A percentile compares a stretch with the other conserved stretches of the same genome.
Conservation (phyloP, 2,888 invertebrate species). For the Aspidapion aeneum region DNA sequence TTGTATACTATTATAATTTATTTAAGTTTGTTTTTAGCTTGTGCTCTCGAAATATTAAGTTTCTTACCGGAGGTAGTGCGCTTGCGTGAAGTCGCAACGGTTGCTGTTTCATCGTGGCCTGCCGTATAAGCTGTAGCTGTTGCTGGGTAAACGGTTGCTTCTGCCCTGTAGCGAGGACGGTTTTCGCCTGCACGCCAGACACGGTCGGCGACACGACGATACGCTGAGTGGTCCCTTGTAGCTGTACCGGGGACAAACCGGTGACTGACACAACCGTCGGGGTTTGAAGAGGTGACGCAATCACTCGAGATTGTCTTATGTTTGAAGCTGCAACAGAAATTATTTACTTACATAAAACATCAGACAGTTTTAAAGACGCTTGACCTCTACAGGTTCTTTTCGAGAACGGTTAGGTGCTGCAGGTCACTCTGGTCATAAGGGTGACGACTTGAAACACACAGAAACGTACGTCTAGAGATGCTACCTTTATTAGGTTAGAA, state of each 20-base stretch:
- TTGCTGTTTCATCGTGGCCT: constrained; percentile 45
- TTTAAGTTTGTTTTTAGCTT: no score
- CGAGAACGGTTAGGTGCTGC: no score
- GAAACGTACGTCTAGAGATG: no score
- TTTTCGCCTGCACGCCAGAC: constrained; percentile 39
- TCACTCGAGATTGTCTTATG: constrained; percentile 42
- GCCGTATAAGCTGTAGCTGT: constrained; percentile 62
- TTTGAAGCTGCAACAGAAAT: constrained; percentile 38
- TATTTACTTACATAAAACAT: no score
- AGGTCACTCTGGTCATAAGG: no score
- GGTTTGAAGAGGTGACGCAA: constrained; percentile 44
- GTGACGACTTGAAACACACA: no score
- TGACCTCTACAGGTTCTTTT: no score
- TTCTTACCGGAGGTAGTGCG: constrained; percentile 23
- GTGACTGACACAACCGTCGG: constrained; percentile 45
- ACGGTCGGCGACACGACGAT: constrained; percentile 44
- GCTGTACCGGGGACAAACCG: constrained; percentile 43
- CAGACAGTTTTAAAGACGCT: no score
- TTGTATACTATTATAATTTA: no score
- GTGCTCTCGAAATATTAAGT: no score
- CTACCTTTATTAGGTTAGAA: no score
- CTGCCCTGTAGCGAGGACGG: constrained; percentile 32
- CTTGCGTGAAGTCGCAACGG: constrained; percentile 43
- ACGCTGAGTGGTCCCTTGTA: constrained; percentile 50
- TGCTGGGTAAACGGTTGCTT: constrained; percentile 52